These are phyloP conservation scores for Xenotilapia leptura DNA, from an alignment of 2,113 vertebrate genomes.

Conservation along the genomic window DNA sequence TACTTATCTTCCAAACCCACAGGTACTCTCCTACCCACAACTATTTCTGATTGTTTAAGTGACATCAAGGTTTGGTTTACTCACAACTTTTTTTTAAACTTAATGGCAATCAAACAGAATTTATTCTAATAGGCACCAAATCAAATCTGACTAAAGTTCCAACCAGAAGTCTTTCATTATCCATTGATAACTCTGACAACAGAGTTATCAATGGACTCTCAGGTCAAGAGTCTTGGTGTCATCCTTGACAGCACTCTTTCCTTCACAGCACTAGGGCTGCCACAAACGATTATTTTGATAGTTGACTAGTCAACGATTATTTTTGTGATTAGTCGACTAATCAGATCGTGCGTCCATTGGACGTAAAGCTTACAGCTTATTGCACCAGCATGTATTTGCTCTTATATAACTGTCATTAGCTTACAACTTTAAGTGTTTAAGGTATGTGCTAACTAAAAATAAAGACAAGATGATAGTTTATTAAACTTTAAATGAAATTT, in stretches of 20 bases:
- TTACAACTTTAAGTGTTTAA: no score
- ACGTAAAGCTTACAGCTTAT: no score
- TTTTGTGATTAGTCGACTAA: no score
- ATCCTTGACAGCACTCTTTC: background rate
- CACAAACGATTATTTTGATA: no score
- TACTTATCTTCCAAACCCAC: background rate
- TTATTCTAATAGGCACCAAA: background rate
- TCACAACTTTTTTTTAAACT: background rate
- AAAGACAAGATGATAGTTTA: no score
- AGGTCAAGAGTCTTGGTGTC: background rate
- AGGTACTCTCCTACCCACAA: background rate
- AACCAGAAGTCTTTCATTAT: background rate
- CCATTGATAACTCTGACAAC: background rate
- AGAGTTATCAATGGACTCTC: background rate
- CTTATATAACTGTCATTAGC: no score
- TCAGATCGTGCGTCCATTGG: no score
- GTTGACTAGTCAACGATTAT: no score
- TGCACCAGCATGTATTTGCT: no score
- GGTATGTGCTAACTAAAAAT: no score
- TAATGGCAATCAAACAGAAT: background rate
- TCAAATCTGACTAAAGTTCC: background rate
- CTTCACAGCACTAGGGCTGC: background rate
- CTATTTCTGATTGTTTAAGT: background rate
- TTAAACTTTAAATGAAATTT: no score
- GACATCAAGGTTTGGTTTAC: background rate